phyloP scores from a whole-genome alignment of 1,140 invertebrate genomes.

The Mizuhopecten yessoensis region DNA sequence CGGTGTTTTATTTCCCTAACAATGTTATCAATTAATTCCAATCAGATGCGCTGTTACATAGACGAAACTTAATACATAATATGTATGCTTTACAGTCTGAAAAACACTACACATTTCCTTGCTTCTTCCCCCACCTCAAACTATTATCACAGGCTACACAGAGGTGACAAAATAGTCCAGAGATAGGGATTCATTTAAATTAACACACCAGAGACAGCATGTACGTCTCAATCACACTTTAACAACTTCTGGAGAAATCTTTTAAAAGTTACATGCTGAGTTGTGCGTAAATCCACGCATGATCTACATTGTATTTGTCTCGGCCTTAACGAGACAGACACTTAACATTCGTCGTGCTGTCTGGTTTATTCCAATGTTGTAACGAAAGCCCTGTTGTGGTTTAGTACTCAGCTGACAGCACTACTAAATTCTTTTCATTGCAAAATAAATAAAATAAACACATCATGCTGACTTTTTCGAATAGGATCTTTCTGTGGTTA shows the following conservation, averaged over 20 bases:
- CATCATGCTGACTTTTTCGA: background rate
- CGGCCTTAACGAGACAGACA: background rate
- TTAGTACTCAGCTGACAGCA: background rate
- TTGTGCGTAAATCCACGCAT: background rate
- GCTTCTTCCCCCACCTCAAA: no score
- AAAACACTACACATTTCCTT: no score
- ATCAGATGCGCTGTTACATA: no score
- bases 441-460: background rate
- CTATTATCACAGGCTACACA: no score
- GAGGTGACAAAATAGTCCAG: background rate
- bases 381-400: background rate
- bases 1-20: no score
- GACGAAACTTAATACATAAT: no score
- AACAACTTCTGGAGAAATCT: background rate
- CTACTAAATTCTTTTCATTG: background rate
- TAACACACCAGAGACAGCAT: no score
- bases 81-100: no score
- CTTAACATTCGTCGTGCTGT: background rate
- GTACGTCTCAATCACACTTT: background rate
- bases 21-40: no score
- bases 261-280: background rate
- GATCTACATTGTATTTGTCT: background rate
- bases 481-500: background rate
- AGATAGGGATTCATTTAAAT: background rate
- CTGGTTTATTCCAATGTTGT: background rate